Conservation (phyloP, 2,888 invertebrate species). For the Cremastinae sp. region DNA sequence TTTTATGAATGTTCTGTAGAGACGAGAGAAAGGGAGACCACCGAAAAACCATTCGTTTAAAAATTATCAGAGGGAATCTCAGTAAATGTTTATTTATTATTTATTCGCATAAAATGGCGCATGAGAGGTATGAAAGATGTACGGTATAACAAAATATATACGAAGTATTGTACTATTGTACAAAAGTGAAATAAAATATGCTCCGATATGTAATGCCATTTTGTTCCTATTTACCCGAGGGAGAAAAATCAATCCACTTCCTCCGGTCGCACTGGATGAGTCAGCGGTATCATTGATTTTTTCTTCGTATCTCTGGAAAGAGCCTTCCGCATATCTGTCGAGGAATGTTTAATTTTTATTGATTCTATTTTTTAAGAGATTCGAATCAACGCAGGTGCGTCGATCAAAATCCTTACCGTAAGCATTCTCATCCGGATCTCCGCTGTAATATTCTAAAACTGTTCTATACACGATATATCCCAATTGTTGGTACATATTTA, state of each 20-base stretch:
- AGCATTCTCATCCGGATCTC: constrained; percentile 99
- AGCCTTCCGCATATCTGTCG: constrained; percentile 98
- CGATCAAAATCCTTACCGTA: constrained; percentile 91
- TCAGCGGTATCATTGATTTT: constrained; percentile 95
- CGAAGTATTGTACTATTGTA: constrained; percentile 75
- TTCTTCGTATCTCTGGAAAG: constrained; percentile 94
- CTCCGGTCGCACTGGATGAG: constrained; percentile 97
- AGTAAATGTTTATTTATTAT: constrained; percentile 76
- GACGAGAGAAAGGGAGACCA: constrained; percentile 39
- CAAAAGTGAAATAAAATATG: constrained; percentile 69
- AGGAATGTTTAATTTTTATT: not conserved
- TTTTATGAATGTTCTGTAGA: constrained; percentile 55
- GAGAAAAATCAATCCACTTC: constrained; percentile 88
- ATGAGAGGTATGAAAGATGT: constrained; percentile 71
- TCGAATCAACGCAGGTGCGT: constrained; percentile 31
- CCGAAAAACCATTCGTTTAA: constrained; percentile 61
- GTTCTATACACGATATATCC: constrained; percentile 98
- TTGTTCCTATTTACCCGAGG: constrained; percentile 1
- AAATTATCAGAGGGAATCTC: constrained; percentile 60
- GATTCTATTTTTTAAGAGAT: not conserved
- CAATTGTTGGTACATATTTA: constrained; percentile 97
- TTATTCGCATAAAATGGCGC: constrained; percentile 75
- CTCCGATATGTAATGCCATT: constrained; percentile 61
- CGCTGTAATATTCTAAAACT: constrained; percentile 98
- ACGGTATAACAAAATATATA: constrained; percentile 66